Evolutionary conservation across 2,797 vertebrate genomes (phyloP).

Genomic region (Brachyrhaphis roseni): DNA sequence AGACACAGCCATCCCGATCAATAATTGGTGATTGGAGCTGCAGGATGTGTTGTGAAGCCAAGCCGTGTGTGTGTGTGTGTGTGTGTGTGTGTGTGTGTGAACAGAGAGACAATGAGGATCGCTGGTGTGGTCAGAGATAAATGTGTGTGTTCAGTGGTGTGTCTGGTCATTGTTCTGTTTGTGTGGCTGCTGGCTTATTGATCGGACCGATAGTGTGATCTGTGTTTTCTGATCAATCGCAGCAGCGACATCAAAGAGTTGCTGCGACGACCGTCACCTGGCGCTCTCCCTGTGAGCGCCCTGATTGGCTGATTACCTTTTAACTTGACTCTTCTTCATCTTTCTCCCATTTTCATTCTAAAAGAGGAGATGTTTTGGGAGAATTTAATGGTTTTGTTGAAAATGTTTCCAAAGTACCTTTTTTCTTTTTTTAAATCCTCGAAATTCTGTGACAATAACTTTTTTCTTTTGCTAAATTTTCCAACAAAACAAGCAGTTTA

Average conservation of each 20-base stretch:
- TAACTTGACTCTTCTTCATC: neutral
- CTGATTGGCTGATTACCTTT: constrained; percentile 19
- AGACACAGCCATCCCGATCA: constrained; percentile 49
- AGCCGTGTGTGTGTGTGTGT: constrained; percentile 27
- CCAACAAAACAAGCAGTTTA: neutral
- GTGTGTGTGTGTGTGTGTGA: constrained; percentile 30
- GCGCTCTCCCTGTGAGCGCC: neutral
- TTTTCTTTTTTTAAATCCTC: neutral
- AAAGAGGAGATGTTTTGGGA: neutral
- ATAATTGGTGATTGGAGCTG: constrained; percentile 57
- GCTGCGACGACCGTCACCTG: constrained; percentile 28
- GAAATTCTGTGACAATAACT: neutral
- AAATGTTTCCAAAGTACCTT: neutral
- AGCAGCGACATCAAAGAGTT: constrained; percentile 44
- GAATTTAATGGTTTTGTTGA: neutral
- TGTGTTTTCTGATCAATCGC: constrained; percentile 20
- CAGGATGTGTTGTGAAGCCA: constrained; percentile 45
- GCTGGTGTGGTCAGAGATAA: constrained; percentile 60
- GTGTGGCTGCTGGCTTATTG: constrained; percentile 20
- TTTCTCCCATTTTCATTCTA: neutral
- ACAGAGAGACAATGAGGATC: constrained; percentile 46
- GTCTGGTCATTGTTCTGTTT: constrained; percentile 23
- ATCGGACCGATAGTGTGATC: constrained; percentile 7
- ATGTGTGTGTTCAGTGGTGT: constrained; percentile 29
- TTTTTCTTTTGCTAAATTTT: neutral